Evolutionary conservation across 1,140 invertebrate genomes (phyloP), one percentile per base, ranked within the genome.

Genomic region (Caenorhabditis remanei): DNA sequence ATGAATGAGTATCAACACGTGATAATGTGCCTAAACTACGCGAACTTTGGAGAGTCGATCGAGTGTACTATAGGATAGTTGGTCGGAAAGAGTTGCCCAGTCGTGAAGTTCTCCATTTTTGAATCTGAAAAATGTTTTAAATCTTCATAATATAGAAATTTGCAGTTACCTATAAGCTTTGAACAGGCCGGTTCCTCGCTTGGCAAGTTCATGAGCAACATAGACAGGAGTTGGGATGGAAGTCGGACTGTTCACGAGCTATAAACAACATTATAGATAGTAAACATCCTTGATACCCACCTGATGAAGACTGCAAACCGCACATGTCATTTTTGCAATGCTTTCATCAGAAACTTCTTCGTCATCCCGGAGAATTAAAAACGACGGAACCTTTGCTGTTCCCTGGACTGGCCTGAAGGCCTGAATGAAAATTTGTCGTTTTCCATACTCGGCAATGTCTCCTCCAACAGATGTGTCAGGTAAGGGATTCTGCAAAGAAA

Each of bases 191-290:
- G 83, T 65, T 61, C 83, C 83, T 84, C 83, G 4, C 16, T 84
- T 84, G 55, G 83, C 83, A 9, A 84, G 53, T 19, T 84, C 83
- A 61, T 84, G 83, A 41, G 83, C 83, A 48, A 84, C 83, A 21
- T 84, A 84, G 5, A 84, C 83, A 9, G 83, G 83, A 16, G 83
- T 84, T 40, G 83, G 83, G 19, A 84, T 84, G 14, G 83, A 84
- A 13, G 83, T 84, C 14, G 83, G 83, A 13, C 55, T 61, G 19
- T 84, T 58, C 5, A 84, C 83, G 46, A 84, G 32, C 83, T 84
- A 5, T 41, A 58, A 58, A 46, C n/a, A 11, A 21, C 9, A 14
- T 4, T 9, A 14, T 4, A 24, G 24, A 2, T 7, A 48, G n/a
- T 32, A 16, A 82, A 13, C 9, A 24, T 48, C 2, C 5, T 7